Base-by-base conservation (phyloP, 2,797 vertebrate species). In the Typhlichthys subterraneus region DNA sequence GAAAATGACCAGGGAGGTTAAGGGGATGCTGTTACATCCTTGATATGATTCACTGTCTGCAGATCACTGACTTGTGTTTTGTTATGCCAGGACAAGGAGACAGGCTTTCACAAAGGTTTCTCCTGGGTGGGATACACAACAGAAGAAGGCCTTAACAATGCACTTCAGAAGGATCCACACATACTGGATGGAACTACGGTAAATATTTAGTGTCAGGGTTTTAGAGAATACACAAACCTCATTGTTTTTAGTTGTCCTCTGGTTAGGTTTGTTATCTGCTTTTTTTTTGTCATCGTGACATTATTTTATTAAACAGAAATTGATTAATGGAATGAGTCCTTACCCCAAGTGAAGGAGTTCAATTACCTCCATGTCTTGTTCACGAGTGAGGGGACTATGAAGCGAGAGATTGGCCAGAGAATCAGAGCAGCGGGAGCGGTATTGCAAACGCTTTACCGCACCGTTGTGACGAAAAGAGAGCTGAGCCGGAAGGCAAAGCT, bases 51-150 rank as follows among this genome's bases (percentile, higher is more conserved):
- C 7, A 4, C 3, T 17, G 14, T 52, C 4, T 6, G 5, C 3
- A 29, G 7, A 12, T 23, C 9, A 11, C 9, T 51, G 19, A 38
- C 33, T 38, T 73, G 12, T 63, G 14, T 69, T 53, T 5, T 68
- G 31, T 70, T 63, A 9, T 69, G 61, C 53, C 86, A 99, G 97
- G 86, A 97, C 76, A 93, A 62, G 90, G 86, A 93, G 1, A 97
- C 95, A 0, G 97, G 97, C 19, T 99, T 99, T 88, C 95, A 97
- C 73, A 88, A 0, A 85, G 95, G 96, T 3, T 91, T 90, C 14
- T 91, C 93, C 77, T 97, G 95, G 95, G 7, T 99, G 58, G 76
- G 87, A 0, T 98, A 94, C 85, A 56, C 79, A 0, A 68, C 88
- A 46, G 88, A 93, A 61, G 85, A 95, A 61, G 93, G 90, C 4